phyloP scores from a whole-genome alignment of 2,888 invertebrate genomes.

The Drosophila mimica region DNA sequence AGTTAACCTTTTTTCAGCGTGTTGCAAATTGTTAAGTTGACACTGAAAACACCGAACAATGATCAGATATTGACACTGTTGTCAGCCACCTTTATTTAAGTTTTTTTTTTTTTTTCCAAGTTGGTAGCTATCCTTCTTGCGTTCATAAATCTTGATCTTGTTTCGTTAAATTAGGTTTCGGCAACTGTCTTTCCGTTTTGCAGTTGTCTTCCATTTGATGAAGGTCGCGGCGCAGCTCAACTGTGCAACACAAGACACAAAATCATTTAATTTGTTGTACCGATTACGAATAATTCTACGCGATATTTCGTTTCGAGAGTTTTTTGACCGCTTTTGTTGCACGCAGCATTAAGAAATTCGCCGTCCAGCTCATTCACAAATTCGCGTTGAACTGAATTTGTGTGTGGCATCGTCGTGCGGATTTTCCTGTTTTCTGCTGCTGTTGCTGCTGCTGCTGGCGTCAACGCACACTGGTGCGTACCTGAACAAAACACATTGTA shows the following conservation, averaged over 20 bases:
- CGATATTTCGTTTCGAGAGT: constrained; percentile 30
- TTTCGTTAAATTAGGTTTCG: constrained; percentile 44
- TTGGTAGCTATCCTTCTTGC: constrained; percentile 11
- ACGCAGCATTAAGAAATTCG: constrained; percentile 52
- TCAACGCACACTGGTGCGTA: constrained; percentile 39
- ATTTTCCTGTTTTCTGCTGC: constrained; percentile 75
- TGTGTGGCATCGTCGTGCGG: constrained; percentile 73
- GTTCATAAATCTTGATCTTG: constrained; percentile 46
- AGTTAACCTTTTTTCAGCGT: constrained; percentile 42
- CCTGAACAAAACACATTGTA: background rate
- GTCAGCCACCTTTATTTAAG: background rate
- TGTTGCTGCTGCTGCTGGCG: constrained; percentile 39
- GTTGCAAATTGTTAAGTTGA: constrained; percentile 25
- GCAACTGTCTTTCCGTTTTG: constrained; percentile 43
- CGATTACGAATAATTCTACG: constrained; percentile 44
- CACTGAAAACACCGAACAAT: constrained; percentile 24
- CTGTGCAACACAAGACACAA: constrained; percentile 16
- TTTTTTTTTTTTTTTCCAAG: constrained; percentile 9
- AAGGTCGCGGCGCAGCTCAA: constrained; percentile 34
- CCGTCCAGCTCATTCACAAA: constrained; percentile 77
- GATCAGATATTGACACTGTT: constrained; percentile 38
- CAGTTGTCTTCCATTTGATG: constrained; percentile 24
- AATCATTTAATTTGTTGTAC: constrained; percentile 43
- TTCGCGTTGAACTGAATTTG: constrained; percentile 78
- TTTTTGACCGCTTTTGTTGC: constrained; percentile 19